phyloP scores from a whole-genome alignment of 2,797 vertebrate genomes.

The Apogon hyalosoma region DNA sequence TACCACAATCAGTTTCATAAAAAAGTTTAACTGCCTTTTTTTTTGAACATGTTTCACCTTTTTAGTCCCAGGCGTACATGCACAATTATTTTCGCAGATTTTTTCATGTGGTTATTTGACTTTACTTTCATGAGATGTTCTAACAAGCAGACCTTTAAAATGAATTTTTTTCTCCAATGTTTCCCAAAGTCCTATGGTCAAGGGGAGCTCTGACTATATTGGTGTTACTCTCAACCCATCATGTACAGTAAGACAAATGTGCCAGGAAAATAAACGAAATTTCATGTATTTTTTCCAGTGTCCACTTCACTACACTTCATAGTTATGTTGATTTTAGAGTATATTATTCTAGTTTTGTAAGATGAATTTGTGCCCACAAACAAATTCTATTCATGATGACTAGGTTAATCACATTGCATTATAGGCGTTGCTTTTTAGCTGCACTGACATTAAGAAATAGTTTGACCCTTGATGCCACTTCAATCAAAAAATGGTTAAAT shows the following conservation, averaged over 20 bases:
- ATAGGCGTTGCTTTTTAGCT: constrained; percentile 6
- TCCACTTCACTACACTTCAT: constrained; percentile 25
- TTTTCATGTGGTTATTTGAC: constrained; percentile 32
- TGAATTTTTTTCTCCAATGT: neutral
- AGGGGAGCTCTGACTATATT: neutral
- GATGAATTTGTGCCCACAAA: neutral
- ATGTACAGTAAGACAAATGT: neutral
- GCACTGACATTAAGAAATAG: constrained; percentile 14
- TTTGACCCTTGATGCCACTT: neutral
- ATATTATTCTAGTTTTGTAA: no score
- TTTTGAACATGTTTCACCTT: constrained; percentile 30
- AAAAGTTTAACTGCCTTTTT: constrained; percentile 8
- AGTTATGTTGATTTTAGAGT: constrained; percentile 33
- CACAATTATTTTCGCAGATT: constrained; percentile 31
- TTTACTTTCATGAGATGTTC: constrained; percentile 60
- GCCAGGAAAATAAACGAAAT: constrained; percentile 34
- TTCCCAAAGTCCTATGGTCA: neutral
- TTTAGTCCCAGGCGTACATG: constrained; percentile 1
- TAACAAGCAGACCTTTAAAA: constrained; percentile 18
- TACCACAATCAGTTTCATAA: constrained; percentile 7
- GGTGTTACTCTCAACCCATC: neutral
- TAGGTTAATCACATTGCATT: constrained; percentile 29
- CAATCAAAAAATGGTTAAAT: neutral
- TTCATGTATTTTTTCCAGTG: constrained; percentile 12
- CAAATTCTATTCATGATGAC: constrained; percentile 14